phyloP scores from a whole-genome alignment of 2,113 vertebrate species.

The Tichodroma muraria region DNA sequence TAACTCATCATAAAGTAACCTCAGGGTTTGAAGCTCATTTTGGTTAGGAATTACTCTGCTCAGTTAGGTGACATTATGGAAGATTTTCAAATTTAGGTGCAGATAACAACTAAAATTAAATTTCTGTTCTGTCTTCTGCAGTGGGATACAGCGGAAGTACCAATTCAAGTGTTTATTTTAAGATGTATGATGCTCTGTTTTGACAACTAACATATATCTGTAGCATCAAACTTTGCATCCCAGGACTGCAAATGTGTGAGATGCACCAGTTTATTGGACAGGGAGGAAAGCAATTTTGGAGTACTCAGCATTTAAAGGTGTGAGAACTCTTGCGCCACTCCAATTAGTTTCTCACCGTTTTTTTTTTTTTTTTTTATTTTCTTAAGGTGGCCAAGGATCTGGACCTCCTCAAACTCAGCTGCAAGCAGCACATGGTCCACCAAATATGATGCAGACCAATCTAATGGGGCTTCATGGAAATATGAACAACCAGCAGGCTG shows the following conservation, averaged over 20 bases:
- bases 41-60: not conserved
- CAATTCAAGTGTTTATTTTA: not conserved
- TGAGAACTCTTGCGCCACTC: not conserved
- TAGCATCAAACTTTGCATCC: not conserved
- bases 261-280: not conserved
- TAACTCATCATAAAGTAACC: not conserved
- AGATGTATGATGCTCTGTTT: not conserved
- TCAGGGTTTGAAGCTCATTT: not conserved
- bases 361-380: not conserved
- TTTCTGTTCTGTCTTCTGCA: not conserved
- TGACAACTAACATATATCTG: not conserved
- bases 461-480: slow-evolving; percentile 89
- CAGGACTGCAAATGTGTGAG: not conserved
- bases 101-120: not conserved
- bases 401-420: slow-evolving; percentile 85
- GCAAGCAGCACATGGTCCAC: slow-evolving; percentile 80
- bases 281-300: not conserved
- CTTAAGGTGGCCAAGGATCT: slow-evolving; percentile 78
- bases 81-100: not conserved
- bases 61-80: not conserved
- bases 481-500: slow-evolving; percentile 80
- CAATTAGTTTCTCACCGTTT: not conserved
- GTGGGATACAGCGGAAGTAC: not conserved
- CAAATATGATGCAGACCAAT: slow-evolving; percentile 84
- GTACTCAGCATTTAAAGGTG: not conserved